Percentiles rank a stretch among this genome's conserved stretches.
Evolutionary conservation across 2,113 vertebrate species (phyloP).

Genomic region (Gnathonemus longibarbis): DNA sequence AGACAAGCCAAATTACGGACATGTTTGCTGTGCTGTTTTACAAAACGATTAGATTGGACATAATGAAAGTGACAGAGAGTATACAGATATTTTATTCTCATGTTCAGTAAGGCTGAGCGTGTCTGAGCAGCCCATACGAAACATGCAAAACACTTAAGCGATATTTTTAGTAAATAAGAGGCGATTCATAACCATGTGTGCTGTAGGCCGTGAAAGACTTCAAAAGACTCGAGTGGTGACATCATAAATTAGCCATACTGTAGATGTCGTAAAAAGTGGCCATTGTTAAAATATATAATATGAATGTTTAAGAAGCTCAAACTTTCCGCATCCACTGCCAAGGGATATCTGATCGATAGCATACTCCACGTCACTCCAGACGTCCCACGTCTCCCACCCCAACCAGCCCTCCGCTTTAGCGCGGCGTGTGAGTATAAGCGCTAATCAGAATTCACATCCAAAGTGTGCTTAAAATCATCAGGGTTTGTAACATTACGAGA

Average conservation of each 20-base stretch:
- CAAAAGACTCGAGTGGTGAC: background rate
- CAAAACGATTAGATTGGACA: background rate
- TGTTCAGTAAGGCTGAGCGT: background rate
- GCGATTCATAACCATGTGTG: background rate
- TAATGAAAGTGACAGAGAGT: background rate
- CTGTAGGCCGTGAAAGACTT: background rate
- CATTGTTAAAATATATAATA: background rate
- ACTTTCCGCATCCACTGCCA: background rate
- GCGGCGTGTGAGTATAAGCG: background rate
- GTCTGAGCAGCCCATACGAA: background rate
- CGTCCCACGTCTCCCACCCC: background rate
- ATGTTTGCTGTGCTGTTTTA: background rate
- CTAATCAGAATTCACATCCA: background rate
- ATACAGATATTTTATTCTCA: background rate
- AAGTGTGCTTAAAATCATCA: conserved; percentile 25
- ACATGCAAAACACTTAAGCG: background rate
- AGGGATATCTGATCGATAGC: background rate
- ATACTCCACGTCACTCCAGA: background rate
- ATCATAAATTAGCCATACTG: background rate
- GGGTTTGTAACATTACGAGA: conserved; percentile 15
- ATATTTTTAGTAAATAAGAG: background rate
- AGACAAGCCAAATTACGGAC: background rate
- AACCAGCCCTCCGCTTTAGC: background rate
- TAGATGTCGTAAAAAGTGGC: background rate
- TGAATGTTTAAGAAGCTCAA: background rate